A percentile compares a stretch with the other conserved stretches of the same genome.
Evolutionary conservation across 2,797 vertebrate species (phyloP).

Genomic region (Enteromius mattozi): DNA sequence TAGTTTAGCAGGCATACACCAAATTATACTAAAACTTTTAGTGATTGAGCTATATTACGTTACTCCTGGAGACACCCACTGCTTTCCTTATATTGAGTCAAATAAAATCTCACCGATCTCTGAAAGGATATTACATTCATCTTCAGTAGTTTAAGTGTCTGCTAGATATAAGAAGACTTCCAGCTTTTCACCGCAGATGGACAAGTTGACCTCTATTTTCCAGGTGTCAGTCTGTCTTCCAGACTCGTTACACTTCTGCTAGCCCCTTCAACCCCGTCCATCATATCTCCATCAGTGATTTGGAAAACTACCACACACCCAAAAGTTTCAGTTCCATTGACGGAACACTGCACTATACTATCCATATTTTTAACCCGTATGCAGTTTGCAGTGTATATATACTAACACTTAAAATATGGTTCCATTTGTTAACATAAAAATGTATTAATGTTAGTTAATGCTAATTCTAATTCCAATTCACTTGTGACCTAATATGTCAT

Average conservation of each 20-base stretch:
- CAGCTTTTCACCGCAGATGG: conserved; percentile 15
- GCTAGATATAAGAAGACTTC: conserved; percentile 22
- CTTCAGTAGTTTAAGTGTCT: conserved; percentile 37
- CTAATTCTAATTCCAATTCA: not conserved
- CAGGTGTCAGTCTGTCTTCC: conserved; percentile 42
- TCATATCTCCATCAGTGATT: conserved; percentile 25
- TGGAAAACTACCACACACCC: not conserved
- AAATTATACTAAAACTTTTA: not conserved
- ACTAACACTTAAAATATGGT: not conserved
- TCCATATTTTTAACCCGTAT: too few relatives aligned
- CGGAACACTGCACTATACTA: not conserved
- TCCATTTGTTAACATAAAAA: not conserved
- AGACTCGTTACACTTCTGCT: conserved; percentile 22
- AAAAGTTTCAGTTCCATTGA: not conserved
- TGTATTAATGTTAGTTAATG: not conserved
- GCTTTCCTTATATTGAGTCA: conserved; percentile 11
- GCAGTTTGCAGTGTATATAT: not conserved
- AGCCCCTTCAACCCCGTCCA: conserved; percentile 10
- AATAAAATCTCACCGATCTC: conserved; percentile 16
- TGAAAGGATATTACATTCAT: conserved; percentile 36
- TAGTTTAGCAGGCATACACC: not conserved
- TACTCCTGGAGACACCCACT: conserved; percentile 3
- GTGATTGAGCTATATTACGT: not conserved
- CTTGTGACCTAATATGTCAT: too few relatives aligned
- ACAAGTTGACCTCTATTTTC: conserved; percentile 52